Conservation (phyloP, 2,888 invertebrate species). For the Drosophila bunnanda region DNA sequence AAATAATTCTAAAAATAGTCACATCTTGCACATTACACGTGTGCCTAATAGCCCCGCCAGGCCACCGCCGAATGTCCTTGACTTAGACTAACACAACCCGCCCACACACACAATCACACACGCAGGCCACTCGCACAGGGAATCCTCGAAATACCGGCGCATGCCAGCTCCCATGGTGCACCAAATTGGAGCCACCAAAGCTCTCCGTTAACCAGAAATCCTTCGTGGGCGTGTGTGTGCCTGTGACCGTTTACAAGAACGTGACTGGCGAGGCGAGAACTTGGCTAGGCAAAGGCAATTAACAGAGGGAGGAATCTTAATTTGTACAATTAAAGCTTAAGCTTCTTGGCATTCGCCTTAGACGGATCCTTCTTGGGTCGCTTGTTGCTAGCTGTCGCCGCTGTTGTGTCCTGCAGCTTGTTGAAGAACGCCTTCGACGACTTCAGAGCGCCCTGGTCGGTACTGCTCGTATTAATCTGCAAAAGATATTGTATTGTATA, state of each 20-base stretch:
- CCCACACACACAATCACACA: slow-evolving; percentile 1
- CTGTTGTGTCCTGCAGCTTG: slow-evolving; percentile 92
- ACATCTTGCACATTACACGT: slow-evolving; percentile 50
- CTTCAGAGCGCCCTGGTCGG: slow-evolving; percentile 86
- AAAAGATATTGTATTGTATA: slow-evolving; percentile 17
- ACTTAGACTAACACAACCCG: slow-evolving; percentile 29
- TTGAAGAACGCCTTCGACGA: slow-evolving; percentile 94
- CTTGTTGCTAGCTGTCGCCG: slow-evolving; percentile 75
- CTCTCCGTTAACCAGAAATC: slow-evolving; percentile 19
- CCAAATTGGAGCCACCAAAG: slow-evolving; percentile 49
- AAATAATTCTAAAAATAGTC: slow-evolving; percentile 58
- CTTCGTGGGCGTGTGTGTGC: slow-evolving; percentile 12
- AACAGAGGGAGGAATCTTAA: slow-evolving; percentile 41
- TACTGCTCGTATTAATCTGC: slow-evolving; percentile 77
- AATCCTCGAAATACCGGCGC: slow-evolving; percentile 36
- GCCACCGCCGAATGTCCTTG: slow-evolving; percentile 54
- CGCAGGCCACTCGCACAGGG: slow-evolving; percentile 19
- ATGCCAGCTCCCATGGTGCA: slow-evolving; percentile 63
- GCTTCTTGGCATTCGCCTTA: slow-evolving; percentile 86
- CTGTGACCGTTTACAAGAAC: slow-evolving; percentile 51
- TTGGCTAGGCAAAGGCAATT: slow-evolving; percentile 46
- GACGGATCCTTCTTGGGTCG: slow-evolving; percentile 84
- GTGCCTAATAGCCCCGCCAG: slow-evolving; percentile 53
- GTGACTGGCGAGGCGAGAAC: slow-evolving; percentile 51
- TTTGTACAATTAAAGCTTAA: slow-evolving; percentile 86